Evolutionary conservation across 2,888 invertebrate genomes (phyloP).

Genomic region (Cremastinae sp.): DNA sequence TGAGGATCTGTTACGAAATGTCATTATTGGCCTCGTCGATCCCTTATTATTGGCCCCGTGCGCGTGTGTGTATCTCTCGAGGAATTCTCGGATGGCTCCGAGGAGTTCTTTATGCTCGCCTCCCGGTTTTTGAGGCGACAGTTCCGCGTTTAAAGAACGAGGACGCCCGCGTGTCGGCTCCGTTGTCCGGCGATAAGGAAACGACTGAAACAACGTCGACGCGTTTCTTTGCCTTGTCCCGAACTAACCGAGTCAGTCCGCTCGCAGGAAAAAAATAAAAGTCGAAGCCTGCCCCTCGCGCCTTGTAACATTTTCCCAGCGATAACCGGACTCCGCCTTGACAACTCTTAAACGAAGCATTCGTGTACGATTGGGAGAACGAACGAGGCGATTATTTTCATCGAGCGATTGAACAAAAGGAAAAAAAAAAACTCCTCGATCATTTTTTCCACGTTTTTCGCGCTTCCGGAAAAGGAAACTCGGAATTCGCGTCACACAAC

Average conservation of each 20-base stretch:
- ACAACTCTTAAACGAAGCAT: slow-evolving; percentile 34
- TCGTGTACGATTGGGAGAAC: neutral
- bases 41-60: too few species aligned
- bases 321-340: slow-evolving; percentile 41
- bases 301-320: slow-evolving; percentile 21
- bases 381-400: neutral
- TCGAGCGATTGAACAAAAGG: neutral
- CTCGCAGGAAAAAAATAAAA: slow-evolving; percentile 10
- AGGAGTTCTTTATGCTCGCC: slow-evolving; percentile 45
- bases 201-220: slow-evolving; percentile 38
- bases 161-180: slow-evolving; percentile 41
- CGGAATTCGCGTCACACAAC: neutral
- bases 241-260: slow-evolving; percentile 27
- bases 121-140: slow-evolving; percentile 44
- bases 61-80: too few species aligned
- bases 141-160: slow-evolving; percentile 26
- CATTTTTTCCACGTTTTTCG: slow-evolving; percentile 17
- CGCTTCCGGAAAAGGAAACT: neutral
- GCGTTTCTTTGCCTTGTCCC: slow-evolving; percentile 33
- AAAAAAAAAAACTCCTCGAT: neutral
- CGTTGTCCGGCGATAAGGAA: slow-evolving; percentile 52
- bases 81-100: neutral
- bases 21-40: slow-evolving; percentile 23
- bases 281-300: slow-evolving; percentile 14
- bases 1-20: slow-evolving; percentile 25